Base-by-base conservation (phyloP, 1,140 invertebrate genomes). In the Bombus confusus region DNA sequence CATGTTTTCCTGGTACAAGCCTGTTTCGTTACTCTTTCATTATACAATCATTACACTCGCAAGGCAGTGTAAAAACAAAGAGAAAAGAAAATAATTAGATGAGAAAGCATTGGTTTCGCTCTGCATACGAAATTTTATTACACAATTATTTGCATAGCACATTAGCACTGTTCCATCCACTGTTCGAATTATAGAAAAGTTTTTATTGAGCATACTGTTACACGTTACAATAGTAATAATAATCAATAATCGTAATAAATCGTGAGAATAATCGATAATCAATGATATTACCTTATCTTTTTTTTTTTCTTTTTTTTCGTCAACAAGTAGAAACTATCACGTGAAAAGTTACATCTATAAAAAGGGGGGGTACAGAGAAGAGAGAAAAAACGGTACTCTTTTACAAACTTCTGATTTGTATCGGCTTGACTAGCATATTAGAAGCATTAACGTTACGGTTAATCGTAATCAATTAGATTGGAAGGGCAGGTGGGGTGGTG, bases 181-280 rank as follows among this genome's bases (percentile, higher is more conserved):
- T 66, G n/a, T n/a, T 89, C 76, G 83, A 88, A 89, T 93, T 91
- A 92, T 95, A 95, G 92, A 94, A 95, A 95, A 94, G 87, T 93
- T 89, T 95, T 94, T 95, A 94, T 94, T 94, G 94, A 94, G 94
- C 93, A 93, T 93, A 94, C 76, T 92, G 88, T 93, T 95, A 95
- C 93, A 94, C 91, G 88, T 92, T 94, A 94, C 89, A 92, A 87
- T 91, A 83, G 84, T 90, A 88, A 87, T 62, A 31, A 41, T 78
- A 78, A 92, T 91, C 92, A 92, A 92, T 94, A 78, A 92, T 84
- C 76, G 86, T 92, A 76, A 83, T 78, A 86, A 91, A 57, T n/a
- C 41, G 8, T 83, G 82, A 91, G 90, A 89, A 90, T 86, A 77
- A 91, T 90, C 86, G 85, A 91, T 92, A 85, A 93, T 88, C 84